phyloP scores from a whole-genome alignment of 2,113 vertebrate species.

The Theristicus caerulescens region DNA sequence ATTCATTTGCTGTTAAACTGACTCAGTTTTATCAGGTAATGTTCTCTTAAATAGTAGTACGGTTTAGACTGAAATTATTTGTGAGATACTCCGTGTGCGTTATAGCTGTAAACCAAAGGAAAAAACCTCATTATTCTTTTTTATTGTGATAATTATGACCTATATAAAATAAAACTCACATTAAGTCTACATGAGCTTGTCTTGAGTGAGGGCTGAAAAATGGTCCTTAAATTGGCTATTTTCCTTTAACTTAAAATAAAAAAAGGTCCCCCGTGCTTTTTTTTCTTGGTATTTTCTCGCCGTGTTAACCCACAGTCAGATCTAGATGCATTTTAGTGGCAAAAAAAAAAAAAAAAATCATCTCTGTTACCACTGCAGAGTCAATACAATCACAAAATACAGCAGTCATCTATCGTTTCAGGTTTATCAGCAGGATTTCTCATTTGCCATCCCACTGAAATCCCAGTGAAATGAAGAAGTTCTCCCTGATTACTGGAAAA shows the following conservation, averaged over 20 bases:
- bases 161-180: neutral
- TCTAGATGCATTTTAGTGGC: neutral
- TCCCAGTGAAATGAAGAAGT: neutral
- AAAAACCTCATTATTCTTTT: neutral
- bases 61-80: neutral
- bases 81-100: neutral
- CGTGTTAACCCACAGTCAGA: neutral
- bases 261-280: neutral
- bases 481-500: neutral
- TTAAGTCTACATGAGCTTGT: neutral
- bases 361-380: neutral
- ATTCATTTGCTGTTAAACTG: neutral
- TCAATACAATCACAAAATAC: accelerated
- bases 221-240: neutral
- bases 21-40: neutral
- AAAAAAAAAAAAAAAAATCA: neutral
- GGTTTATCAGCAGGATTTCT: neutral
- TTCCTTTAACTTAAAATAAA: neutral
- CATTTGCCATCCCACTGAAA: neutral
- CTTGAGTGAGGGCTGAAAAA: neutral
- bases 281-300: neutral
- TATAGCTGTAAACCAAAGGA: neutral
- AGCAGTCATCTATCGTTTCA: neutral
- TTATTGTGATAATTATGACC: neutral
- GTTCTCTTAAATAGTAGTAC: neutral